phyloP scores from a whole-genome alignment of 2,113 vertebrate genomes.

The Pteropus alecto region DNA sequence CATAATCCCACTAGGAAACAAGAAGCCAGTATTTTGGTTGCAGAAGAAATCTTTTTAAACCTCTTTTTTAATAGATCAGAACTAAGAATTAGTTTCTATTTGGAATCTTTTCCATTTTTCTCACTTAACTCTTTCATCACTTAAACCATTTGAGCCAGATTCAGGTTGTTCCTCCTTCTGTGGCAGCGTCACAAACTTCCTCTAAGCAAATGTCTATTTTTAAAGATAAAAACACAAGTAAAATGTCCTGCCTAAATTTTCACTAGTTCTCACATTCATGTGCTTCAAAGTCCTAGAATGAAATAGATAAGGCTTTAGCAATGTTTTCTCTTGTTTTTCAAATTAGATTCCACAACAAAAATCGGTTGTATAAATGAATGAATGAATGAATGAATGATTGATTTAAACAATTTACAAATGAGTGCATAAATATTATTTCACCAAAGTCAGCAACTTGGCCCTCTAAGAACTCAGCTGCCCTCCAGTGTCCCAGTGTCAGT shows the following conservation, averaged over 20 bases:
- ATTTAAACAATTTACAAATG: background rate
- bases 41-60: background rate
- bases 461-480: background rate
- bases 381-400: background rate
- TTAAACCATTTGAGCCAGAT: background rate
- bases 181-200: background rate
- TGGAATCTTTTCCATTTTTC: background rate
- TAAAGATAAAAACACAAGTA: background rate
- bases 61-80: background rate
- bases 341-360: background rate
- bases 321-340: background rate
- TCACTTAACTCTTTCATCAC: background rate
- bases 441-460: background rate
- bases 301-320: background rate
- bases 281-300: background rate
- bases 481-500: background rate
- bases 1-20: background rate
- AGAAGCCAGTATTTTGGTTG: background rate
- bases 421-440: background rate
- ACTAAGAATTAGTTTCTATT: background rate
- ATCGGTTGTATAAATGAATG: background rate
- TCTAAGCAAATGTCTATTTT: background rate
- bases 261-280: background rate
- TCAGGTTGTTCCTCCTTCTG: background rate
- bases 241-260: background rate